phyloP scores from a whole-genome alignment of 2,888 invertebrate genomes.

The Apodemia duryi region DNA sequence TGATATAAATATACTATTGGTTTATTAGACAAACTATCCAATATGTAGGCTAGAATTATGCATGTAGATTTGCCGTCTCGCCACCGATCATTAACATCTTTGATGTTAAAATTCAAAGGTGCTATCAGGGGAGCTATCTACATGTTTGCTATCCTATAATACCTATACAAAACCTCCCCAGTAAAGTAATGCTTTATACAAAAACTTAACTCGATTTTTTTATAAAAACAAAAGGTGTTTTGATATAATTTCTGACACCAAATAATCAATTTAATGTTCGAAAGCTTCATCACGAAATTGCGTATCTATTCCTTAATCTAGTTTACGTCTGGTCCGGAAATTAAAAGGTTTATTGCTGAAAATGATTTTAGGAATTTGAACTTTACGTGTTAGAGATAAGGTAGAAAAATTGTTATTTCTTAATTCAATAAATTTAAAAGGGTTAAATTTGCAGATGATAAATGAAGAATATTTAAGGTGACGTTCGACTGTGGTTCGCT shows the following conservation, averaged over 20 bases:
- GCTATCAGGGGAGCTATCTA: no score
- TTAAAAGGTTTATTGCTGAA: slow-evolving; percentile 25
- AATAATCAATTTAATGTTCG: slow-evolving; percentile 18
- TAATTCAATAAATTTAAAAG: slow-evolving; percentile 6
- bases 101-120: no score
- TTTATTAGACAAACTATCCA: no score
- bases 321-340: slow-evolving; percentile 31
- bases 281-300: slow-evolving; percentile 29
- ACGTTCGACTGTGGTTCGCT: not conserved
- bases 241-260: slow-evolving; percentile 20
- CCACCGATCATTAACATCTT: no score
- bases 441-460: slow-evolving; percentile 10
- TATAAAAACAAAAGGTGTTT: slow-evolving; percentile 20
- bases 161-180: not conserved
- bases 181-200: not conserved
- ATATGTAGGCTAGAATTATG: no score
- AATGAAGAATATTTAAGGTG: slow-evolving; percentile 13
- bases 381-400: not conserved
- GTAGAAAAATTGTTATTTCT: not conserved
- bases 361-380: not conserved
- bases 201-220: not conserved
- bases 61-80: no score
- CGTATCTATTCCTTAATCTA: slow-evolving; percentile 32
- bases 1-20: no score
- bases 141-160: no score